A percentile compares a stretch with the other conserved stretches of the same genome.
Conservation (phyloP, 2,113 vertebrate genomes). For the Semnopithecus entellus region DNA sequence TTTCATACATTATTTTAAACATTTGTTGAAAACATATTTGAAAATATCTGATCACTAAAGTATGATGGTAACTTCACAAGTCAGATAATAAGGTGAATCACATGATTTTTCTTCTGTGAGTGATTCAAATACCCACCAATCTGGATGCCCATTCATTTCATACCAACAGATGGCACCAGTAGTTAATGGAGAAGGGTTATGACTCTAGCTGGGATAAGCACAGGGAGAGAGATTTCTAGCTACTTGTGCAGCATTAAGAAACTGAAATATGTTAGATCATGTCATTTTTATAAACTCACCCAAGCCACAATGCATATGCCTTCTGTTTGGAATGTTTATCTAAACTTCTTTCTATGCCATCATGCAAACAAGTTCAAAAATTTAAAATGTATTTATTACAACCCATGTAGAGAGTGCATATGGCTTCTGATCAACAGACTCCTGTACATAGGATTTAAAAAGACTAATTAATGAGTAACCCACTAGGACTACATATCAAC, state of each 20-base stretch:
- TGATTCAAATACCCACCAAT: background rate
- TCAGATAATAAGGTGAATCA: background rate
- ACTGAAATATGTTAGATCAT: background rate
- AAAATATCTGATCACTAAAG: background rate
- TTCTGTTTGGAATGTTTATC: slow-evolving; percentile 27
- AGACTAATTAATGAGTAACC: background rate
- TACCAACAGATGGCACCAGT: slow-evolving; percentile 59
- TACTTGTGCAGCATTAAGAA: background rate
- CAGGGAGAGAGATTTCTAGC: background rate
- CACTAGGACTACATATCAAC: background rate
- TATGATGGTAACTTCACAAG: background rate
- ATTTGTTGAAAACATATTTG: background rate
- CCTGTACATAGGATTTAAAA: background rate
- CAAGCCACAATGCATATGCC: background rate
- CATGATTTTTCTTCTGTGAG: background rate
- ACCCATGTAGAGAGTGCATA: background rate
- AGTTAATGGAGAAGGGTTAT: slow-evolving; percentile 6
- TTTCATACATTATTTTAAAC: background rate
- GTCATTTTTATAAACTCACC: background rate
- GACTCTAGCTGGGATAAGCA: background rate
- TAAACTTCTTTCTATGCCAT: background rate
- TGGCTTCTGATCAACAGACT: background rate
- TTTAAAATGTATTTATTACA: slow-evolving; percentile 18
- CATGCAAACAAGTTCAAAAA: background rate
- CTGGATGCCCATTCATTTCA: background rate